Evolutionary conservation across 2,888 invertebrate species (phyloP).

Genomic region (Leptopilina syphax): DNA sequence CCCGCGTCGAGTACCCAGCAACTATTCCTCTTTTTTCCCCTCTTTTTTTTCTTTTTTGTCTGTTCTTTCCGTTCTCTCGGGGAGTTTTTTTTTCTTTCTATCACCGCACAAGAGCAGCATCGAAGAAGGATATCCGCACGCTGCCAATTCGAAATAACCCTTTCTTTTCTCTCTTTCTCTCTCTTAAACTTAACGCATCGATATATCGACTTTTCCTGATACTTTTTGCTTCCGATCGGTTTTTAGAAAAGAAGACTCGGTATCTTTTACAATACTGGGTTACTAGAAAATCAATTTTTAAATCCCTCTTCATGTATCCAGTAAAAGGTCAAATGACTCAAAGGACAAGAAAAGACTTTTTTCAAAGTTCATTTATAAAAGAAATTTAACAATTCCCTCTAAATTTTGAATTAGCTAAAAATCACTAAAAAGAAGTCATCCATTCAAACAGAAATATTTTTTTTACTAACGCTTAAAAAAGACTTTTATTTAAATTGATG

Average conservation of each 20-base stretch:
- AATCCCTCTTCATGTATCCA: background rate
- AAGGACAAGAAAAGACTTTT: conserved; percentile 4
- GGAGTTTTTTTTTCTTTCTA: conserved; percentile 52
- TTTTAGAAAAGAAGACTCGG: background rate
- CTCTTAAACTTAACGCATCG: conserved; percentile 3
- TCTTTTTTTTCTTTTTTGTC: conserved; percentile 26
- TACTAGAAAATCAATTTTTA: conserved; percentile 31
- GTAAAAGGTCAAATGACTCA: conserved; percentile 7
- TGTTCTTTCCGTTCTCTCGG: conserved; percentile 43
- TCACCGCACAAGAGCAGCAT: conserved; percentile 52
- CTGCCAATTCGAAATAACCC: conserved; percentile 53
- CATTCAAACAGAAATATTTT: too few species aligned
- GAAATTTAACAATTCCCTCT: background rate
- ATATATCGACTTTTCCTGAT: conserved; percentile 33
- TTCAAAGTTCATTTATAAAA: background rate
- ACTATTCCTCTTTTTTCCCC: conserved; percentile 29
- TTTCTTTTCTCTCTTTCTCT: background rate
- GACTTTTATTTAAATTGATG: too few species aligned
- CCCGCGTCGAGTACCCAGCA: conserved; percentile 51
- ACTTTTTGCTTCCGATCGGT: conserved; percentile 19
- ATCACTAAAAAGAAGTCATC: too few species aligned
- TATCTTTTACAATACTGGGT: conserved; percentile 9
- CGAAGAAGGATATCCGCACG: conserved; percentile 53
- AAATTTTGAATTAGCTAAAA: too few species aligned
- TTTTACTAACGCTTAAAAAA: too few species aligned